Percentiles rank a stretch among this genome's conserved stretches.
These are phyloP conservation scores for Osmoderma eremita DNA, from an alignment of 2,888 invertebrate species.

Conservation along the genomic window DNA sequence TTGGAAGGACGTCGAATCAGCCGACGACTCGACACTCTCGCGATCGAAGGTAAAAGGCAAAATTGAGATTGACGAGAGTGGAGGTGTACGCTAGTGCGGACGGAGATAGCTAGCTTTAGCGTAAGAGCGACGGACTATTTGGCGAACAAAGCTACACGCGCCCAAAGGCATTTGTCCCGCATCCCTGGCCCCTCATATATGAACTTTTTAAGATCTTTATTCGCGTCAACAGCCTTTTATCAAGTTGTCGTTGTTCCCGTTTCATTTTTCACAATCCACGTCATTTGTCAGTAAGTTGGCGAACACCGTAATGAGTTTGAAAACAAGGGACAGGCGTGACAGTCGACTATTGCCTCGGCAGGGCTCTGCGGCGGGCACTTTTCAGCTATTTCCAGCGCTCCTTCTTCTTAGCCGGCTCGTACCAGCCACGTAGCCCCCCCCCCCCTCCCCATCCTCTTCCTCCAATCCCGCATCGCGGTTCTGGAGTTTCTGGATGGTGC, in stretches of 20 bases:
- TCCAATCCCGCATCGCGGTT: slow-evolving; percentile 1
- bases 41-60: slow-evolving; percentile 27
- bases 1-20: slow-evolving; percentile 20
- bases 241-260: slow-evolving; percentile 63
- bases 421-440: not conserved
- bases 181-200: slow-evolving; percentile 46
- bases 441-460: not conserved
- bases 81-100: not conserved
- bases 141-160: slow-evolving; percentile 42
- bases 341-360: slow-evolving; percentile 40
- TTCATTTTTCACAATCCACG: slow-evolving; percentile 64
- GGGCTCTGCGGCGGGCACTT: slow-evolving; percentile 26
- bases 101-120: not conserved
- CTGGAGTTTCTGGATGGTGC: not conserved
- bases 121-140: slow-evolving; percentile 10
- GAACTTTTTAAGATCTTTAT: slow-evolving; percentile 58
- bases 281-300: slow-evolving; percentile 64
- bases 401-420: slow-evolving; percentile 15
- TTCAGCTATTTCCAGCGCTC: slow-evolving; percentile 32
- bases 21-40: slow-evolving; percentile 14
- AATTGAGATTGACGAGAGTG: slow-evolving; percentile 27
- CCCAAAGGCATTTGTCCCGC: slow-evolving; percentile 46
- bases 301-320: slow-evolving; percentile 64
- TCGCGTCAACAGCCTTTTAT: slow-evolving; percentile 62
- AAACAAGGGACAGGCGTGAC: slow-evolving; percentile 64